Evolutionary conservation across 2,888 invertebrate genomes (phyloP).

Genomic region (Philaethria dido): DNA sequence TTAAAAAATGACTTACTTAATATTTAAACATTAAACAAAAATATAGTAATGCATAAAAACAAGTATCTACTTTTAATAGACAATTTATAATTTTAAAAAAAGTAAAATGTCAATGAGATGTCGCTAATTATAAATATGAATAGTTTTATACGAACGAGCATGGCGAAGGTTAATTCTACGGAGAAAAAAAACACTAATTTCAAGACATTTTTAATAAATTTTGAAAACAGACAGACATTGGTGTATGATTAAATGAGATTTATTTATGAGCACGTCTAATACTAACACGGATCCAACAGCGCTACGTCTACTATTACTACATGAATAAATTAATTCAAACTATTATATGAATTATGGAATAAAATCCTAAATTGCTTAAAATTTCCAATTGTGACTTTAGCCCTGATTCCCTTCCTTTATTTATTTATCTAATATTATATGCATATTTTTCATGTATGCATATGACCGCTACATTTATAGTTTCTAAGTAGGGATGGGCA

Average conservation of each 20-base stretch:
- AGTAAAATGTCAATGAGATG: no score
- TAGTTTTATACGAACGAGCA: background rate
- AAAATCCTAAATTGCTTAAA: background rate
- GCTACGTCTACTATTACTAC: conserved; percentile 1
- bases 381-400: background rate
- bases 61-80: no score
- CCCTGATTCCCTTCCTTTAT: conserved; percentile 6
- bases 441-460: background rate
- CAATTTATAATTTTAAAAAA: no score
- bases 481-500: no score
- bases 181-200: background rate
- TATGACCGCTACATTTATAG: background rate
- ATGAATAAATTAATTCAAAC: background rate
- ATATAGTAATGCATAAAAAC: no score
- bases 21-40: no score
- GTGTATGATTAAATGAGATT: background rate
- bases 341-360: background rate
- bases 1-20: no score
- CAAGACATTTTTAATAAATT: conserved; percentile 3
- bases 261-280: background rate
- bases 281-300: conserved; percentile 3
- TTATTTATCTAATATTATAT: background rate
- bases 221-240: conserved; percentile 6
- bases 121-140: no score
- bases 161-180: background rate